Evolutionary conservation across 2,888 invertebrate species (phyloP), one percentile per base, ranked within the genome.

Genomic region (Athripsodes cinereus): DNA sequence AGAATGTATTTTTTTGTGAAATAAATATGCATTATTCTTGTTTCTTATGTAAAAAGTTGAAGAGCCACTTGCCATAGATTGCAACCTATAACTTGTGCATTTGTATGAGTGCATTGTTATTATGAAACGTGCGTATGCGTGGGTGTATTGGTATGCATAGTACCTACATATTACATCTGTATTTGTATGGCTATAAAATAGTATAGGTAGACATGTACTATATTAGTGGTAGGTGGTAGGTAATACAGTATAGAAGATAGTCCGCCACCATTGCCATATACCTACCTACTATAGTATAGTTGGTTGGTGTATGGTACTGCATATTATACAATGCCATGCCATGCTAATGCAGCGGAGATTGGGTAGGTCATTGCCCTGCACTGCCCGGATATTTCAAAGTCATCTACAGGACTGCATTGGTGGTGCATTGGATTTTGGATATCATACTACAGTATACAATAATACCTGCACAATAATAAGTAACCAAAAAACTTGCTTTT

Each of bases 291-390:
- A 51, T 21, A 13, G 19, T 48, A 21, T n/a, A n/a, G n/a, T n/a
- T 10, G 16, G 20, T 11, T 19, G 49, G 3, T 19, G 49, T 20
- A n/a, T 40, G 54, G 22, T 22, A 16, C 31, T 8, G 8, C 31
- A 31, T 31, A 11, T 11, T 11, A 40, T 40, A 40, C 40, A 13
- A 40, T 16, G 13, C 40, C 40, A 40, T 76, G 78, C 76, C 74
- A 78, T 78, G 78, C 77, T 78, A 79, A 79, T 78, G 78, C 77
- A 72, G 72, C 73, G 72, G 77, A 78, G 78, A 79, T 78, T 78
- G 78, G 78, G 75, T 74, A 77, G 78, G 79, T 79, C 78, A 74
- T 72, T 77, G 78, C 71, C 78, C 78, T 72, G 52, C 72, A 67
- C 70, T 49, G 74, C 76, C 76, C 77, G 75, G 76, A 76, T 76